phyloP scores from a whole-genome alignment of 1,140 invertebrate species.

The Marisa cornuarietis region DNA sequence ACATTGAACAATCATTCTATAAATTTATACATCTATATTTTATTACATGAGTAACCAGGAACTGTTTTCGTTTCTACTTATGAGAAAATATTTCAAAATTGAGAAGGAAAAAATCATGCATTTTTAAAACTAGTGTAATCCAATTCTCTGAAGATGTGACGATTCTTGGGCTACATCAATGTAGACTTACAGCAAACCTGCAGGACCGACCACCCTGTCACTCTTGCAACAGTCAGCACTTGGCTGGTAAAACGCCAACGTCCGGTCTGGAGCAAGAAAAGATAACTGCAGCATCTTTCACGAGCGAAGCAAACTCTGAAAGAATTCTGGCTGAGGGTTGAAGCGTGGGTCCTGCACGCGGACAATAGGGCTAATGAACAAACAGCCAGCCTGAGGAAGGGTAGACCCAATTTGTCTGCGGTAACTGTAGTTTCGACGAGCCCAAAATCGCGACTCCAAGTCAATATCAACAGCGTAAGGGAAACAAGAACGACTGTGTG shows the following conservation, averaged over 20 bases:
- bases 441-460: background rate
- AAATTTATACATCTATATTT: no score
- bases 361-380: constrained; percentile 11
- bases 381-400: background rate
- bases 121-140: no score
- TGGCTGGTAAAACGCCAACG: background rate
- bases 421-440: background rate
- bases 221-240: no score
- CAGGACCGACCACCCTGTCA: no score
- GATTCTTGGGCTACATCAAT: no score
- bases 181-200: no score
- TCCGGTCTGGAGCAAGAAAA: background rate
- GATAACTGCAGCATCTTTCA: constrained; percentile 9
- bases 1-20: no score
- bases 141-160: no score
- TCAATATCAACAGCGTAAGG: background rate
- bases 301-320: background rate
- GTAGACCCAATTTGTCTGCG: background rate
- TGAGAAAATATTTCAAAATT: no score
- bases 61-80: no score
- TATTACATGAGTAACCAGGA: no score
- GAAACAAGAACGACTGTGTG: background rate
- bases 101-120: no score
- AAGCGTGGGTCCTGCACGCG: background rate
- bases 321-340: background rate